A percentile compares a stretch with the other conserved stretches of the same genome.
Conservation (phyloP, 2,113 vertebrate species). For the Mormyrus iriodes region DNA sequence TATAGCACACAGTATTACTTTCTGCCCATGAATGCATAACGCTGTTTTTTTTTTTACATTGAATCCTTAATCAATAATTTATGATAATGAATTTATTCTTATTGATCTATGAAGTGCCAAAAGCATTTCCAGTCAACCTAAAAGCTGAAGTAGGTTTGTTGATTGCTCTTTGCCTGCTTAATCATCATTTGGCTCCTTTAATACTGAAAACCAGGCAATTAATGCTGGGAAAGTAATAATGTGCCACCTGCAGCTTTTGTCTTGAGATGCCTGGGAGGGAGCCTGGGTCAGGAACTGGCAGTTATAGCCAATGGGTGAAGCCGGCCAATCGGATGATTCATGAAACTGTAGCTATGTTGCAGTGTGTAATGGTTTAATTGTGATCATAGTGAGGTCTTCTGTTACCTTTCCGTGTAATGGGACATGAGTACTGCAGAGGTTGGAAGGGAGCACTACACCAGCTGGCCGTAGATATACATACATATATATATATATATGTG, state of each 20-base stretch:
- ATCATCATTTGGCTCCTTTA: neutral
- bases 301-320: neutral
- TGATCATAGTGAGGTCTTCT: too few relatives aligned
- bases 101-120: constrained; percentile 11
- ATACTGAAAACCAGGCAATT: neutral
- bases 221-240: neutral
- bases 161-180: neutral
- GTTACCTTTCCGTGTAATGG: too few relatives aligned
- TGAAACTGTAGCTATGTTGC: too few relatives aligned
- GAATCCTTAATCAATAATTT: constrained; percentile 7
- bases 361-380: too few relatives aligned
- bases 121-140: neutral
- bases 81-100: constrained; percentile 7
- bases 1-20: neutral
- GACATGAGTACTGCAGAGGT: too few relatives aligned
- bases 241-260: too few relatives aligned
- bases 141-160: neutral
- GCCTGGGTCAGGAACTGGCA: neutral
- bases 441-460: too few relatives aligned
- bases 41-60: neutral
- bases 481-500: too few relatives aligned
- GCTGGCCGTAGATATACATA: too few relatives aligned
- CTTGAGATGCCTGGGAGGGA: neutral
- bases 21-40: neutral
- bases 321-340: neutral